Percentiles rank a stretch among this genome's conserved stretches.
Evolutionary conservation across 2,888 invertebrate species (phyloP).

Genomic region (Sinodicranocentrus sp.): DNA sequence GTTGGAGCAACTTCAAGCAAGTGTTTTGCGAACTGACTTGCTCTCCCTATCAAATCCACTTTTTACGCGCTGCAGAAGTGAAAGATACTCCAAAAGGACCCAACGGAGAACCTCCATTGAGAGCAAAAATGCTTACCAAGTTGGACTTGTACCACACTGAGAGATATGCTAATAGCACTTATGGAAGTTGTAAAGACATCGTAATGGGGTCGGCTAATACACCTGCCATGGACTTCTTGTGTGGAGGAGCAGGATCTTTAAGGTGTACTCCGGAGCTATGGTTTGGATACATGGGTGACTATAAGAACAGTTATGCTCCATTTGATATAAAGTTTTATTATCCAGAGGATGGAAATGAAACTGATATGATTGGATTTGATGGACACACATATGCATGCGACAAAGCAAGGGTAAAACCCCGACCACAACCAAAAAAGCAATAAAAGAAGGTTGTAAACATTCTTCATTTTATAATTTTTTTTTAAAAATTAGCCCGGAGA

Average conservation of each 20-base stretch:
- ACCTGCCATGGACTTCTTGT: conserved; percentile 87
- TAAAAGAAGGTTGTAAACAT: too few relatives aligned
- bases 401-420: conserved; percentile 57
- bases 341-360: conserved; percentile 21
- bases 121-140: conserved; percentile 34
- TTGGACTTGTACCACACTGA: conserved; percentile 77
- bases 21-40: conserved; percentile 91
- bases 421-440: too few relatives aligned
- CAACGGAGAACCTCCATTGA: conserved; percentile 1
- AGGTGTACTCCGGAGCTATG: conserved; percentile 80
- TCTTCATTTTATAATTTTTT: too few relatives aligned
- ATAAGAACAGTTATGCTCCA: conserved; percentile 78
- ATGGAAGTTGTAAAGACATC: conserved; percentile 88
- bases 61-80: conserved; percentile 78
- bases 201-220: conserved; percentile 87
- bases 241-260: conserved; percentile 83
- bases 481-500: conserved; percentile 80
- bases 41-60: conserved; percentile 85
- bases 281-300: conserved; percentile 73
- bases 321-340: conserved; percentile 83
- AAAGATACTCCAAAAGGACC: conserved; percentile 2
- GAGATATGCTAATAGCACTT: conserved; percentile 83
- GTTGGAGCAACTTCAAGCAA: conserved; percentile 86
- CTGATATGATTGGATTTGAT: conserved; percentile 51
- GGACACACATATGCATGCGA: conserved; percentile 65